Conservation (phyloP, 2,888 invertebrate species). For the Nemapogon koenigi region DNA sequence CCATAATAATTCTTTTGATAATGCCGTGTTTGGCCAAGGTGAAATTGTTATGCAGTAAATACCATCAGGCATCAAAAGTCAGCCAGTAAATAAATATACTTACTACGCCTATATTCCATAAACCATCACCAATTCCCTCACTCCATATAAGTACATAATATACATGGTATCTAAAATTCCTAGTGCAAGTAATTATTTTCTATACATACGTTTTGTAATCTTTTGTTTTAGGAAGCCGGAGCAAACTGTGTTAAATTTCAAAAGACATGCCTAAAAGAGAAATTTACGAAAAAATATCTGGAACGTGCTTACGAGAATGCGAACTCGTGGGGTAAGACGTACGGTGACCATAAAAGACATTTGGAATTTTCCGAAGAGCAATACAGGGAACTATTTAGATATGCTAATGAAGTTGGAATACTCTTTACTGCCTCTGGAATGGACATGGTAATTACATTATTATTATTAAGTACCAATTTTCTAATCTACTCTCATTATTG, state of each 20-base stretch:
- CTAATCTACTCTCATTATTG: background rate
- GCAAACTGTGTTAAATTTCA: conserved; percentile 87
- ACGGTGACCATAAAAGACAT: conserved; percentile 78
- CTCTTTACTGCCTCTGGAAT: conserved; percentile 82
- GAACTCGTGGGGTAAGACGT: conserved; percentile 81
- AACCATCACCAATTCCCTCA: too few relatives aligned
- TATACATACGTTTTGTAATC: too few relatives aligned
- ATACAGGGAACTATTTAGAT: conserved; percentile 68
- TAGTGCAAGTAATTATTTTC: too few relatives aligned
- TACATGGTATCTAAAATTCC: too few relatives aligned
- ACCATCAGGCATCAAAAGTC: too few relatives aligned
- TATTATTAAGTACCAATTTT: conserved; percentile 7
- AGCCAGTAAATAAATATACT: too few relatives aligned
- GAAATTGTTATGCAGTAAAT: too few relatives aligned
- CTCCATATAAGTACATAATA: too few relatives aligned
- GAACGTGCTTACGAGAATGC: conserved; percentile 64
- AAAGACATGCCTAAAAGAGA: conserved; percentile 74
- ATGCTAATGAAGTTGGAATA: conserved; percentile 68
- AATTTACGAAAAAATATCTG: conserved; percentile 74
- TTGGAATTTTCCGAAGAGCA: conserved; percentile 76
- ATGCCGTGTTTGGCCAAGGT: too few relatives aligned
- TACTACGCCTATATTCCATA: too few relatives aligned
- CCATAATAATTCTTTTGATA: too few relatives aligned
- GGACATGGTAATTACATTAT: conserved; percentile 67
- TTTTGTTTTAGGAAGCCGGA: conserved; percentile 67